Base-by-base conservation (phyloP, 2,797 vertebrate genomes). In the Chaetophractus vellerosus region DNA sequence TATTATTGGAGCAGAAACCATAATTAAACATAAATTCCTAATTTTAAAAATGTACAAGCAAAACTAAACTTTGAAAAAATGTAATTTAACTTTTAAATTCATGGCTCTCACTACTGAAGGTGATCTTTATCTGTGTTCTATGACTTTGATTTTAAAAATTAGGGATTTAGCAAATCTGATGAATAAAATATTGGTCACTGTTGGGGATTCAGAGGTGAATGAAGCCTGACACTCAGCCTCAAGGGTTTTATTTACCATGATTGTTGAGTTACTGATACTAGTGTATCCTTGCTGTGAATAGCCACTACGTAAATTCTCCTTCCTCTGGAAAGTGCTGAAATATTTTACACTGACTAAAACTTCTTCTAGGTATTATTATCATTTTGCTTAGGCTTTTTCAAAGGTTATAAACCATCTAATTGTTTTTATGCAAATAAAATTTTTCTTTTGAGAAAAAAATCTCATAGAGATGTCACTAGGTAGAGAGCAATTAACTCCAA, bases 401-500 rank as follows among this genome's bases (percentile, higher is more conserved):
- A 61, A 24, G 36, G n/a, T 79, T 74, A 88, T 33, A 87, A 24
- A 61, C 3, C 24, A 38, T 72, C 28, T 84, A 84, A 88, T 57
- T 97, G 80, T 69, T 95, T 79, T 91, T 88, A 69, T 85, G 63
- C 38, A 87, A 87, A 95, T 96, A 31, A 59, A 90, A 79, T 36
- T 80, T 93, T 96, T 84, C 33, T 96, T 95, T 89, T 57, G 41
- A 33, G 50, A 31, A 24, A 68, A 81, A 88, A 76, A 33, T 59
- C 21, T 76, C 48, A 7, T 89, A 66, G 72, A 61, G 18, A 84
- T 90, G 87, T 97, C 82, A 59, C 50, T 68, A 92, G 82, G 59
- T 95, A 63, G 93, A 95, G n/a, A 82, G 31, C 87, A 93, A 96
- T 94, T 96, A 93, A 84, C 33, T 79, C 9, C 28, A 93, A 92